Evolutionary conservation across 1,140 invertebrate genomes (phyloP), one percentile per base, ranked within the genome.

Genomic region (Trichonephila inaurata): DNA sequence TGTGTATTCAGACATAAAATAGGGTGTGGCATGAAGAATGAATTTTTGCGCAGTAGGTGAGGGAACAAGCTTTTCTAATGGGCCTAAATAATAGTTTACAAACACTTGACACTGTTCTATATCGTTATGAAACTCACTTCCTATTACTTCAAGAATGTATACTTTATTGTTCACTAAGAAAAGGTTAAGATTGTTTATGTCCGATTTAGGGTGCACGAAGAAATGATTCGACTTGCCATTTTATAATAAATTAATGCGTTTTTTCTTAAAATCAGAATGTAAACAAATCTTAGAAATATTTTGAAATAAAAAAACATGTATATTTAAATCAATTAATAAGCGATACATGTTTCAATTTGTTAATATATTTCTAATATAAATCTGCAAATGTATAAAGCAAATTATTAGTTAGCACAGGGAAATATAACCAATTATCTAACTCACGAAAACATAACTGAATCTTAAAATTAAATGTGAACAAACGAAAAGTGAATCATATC

Each of bases 61-160:
- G 18, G 82, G n/a, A n/a, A 77, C 62, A 18, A 77, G 24, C n/a
- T 85, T n/a, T 40, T 24, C 51, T 85, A 85, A 85, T 85, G 82
- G 58, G 51, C 82, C 24, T 40, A 60, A 85, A 85, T 60, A 85
- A 60, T 24, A 24, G 82, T 85, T 85, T 85, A 60, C 82, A 85
- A 85, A 85, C 40, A 85, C 40, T 85, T 85, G 51, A 60, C 82
- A 85, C 82, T 85, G 82, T 85, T 85, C 82, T 85, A 58, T 40
- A 58, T 58, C 44, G 82, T 85, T 85, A 21, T 14, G 51, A 51
- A 24, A 85, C n/a, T 81, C 72, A 81, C 40, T 85, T 85, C 40
- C 82, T 21, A 58, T 60, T 85, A n/a, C 18, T 33, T 51, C 44
- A 14, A 58, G 72, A 85, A 85, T 51, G 82, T 19, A 14, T 60